Percentiles rank a stretch among this genome's conserved stretches.
These are phyloP conservation scores for Emydura subglobosa DNA, from an alignment of 2,113 vertebrate genomes.

Conservation along the genomic window DNA sequence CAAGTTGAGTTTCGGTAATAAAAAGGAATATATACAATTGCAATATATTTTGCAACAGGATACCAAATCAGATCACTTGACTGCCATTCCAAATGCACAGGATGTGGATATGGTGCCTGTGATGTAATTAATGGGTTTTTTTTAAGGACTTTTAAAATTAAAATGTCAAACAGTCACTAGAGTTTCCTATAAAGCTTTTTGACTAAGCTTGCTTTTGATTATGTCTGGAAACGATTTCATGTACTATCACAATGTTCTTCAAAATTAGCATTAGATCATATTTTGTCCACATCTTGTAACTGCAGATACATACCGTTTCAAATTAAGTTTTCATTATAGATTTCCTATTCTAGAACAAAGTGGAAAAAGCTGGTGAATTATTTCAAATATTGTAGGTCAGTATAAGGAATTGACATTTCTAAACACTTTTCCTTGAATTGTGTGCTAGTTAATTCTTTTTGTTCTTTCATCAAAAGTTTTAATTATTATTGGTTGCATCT, in stretches of 20 bases:
- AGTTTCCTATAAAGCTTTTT: neutral
- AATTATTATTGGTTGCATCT: neutral
- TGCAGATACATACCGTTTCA: neutral
- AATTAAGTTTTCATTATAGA: neutral
- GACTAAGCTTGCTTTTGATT: neutral
- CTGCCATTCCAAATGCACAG: fast-evolving
- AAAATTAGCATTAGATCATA: fast-evolving
- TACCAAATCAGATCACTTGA: fast-evolving
- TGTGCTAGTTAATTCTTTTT: neutral
- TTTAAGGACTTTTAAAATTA: neutral
- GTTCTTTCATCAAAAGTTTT: neutral
- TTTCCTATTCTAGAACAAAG: neutral
- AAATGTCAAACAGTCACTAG: fast-evolving
- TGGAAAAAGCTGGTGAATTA: neutral
- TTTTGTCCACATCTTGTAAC: neutral
- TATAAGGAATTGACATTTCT: fast-evolving
- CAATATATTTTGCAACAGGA: too few species aligned
- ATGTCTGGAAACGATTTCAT: neutral
- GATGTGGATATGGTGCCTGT: fast-evolving
- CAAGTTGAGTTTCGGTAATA: neutral
- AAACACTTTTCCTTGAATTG: neutral
- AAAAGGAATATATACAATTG: too few species aligned
- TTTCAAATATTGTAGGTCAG: neutral
- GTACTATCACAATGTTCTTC: neutral
- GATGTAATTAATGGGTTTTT: too few species aligned